Evolutionary conservation across 53 echinoderm and acorn worm species (phyloP), one percentile per base, ranked within the genome.

Genomic region (Echinometra lucunter): DNA sequence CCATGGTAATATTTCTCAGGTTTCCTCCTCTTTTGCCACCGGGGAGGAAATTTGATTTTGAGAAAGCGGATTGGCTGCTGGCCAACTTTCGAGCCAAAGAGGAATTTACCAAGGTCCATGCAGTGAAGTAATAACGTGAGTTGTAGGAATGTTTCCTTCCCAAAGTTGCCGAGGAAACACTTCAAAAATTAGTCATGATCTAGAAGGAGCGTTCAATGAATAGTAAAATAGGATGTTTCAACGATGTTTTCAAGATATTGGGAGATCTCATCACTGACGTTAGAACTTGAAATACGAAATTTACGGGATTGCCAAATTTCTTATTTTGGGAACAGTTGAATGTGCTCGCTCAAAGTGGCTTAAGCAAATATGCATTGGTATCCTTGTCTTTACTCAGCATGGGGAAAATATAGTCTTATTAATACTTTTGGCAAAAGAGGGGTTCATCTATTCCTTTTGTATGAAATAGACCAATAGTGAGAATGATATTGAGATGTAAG

Each of bases 1-100:
- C 5, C 89, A 89, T 58, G 60, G 89, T 17, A 60, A 89, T 60
- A 89, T 60, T 89, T 89, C 89, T 89, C 89, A 89, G 60, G 40
- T 89, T 89, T 89, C 89, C 89, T 89, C 23, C 63, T 37, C 89
- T 60, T 60, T 89, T 89, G 89, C 57, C 89, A 89, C 89, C 57
- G 89, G 58, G 58, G 89, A 89, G 89, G 60, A 89, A 89, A 89
- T 89, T 89, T 89, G 58, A 89, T 89, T 89, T 89, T 89, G 37
- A 34, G 38, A 89, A 63, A 89, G 35, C 7, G 60, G 35, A 38
- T 60, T 89, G 89, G 89, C 89, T 89, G 2, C 34, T 89, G 60
- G 88, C 89, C 89, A 89, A 38, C 55, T 56, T 88, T 56, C 78
- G 78, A 42, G 78, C 17, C 42, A 49, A 49, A 74, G 63, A 21